phyloP scores from a whole-genome alignment of 64 coral and sea anemone genomes.

The Montipora efflorescens region DNA sequence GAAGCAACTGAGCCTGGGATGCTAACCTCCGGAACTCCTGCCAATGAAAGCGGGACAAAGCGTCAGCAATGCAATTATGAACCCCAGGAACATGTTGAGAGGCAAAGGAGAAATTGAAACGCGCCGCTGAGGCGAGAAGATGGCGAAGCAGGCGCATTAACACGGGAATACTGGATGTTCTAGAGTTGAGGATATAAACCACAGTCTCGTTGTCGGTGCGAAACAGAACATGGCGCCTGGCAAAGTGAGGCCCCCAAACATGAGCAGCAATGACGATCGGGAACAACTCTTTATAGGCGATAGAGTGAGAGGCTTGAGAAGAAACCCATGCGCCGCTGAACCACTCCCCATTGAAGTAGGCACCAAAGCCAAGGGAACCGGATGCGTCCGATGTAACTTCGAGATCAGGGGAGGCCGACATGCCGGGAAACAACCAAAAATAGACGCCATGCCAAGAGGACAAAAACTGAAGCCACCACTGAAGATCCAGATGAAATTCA shows the following conservation, averaged over 20 bases:
- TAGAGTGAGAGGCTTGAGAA: slow-evolving; percentile 12
- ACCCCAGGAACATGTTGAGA: slow-evolving; percentile 15
- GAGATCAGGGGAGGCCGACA: not conserved
- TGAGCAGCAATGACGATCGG: slow-evolving; percentile 51
- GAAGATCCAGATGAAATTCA: slow-evolving; percentile 35
- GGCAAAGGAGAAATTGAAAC: slow-evolving; percentile 50
- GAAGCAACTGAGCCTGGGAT: slow-evolving; percentile 6
- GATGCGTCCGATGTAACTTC: slow-evolving; percentile 53
- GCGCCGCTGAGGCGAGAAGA: slow-evolving; percentile 28
- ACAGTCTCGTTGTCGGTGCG: slow-evolving; percentile 38
- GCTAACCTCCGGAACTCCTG: slow-evolving; percentile 49
- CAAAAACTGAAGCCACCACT: slow-evolving; percentile 69
- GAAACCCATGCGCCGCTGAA: slow-evolving; percentile 54
- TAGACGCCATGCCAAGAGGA: slow-evolving; percentile 40
- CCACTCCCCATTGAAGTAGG: slow-evolving; percentile 22
- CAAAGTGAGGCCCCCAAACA: slow-evolving; percentile 51
- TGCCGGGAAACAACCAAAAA: slow-evolving; percentile 48
- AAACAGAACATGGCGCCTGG: slow-evolving; percentile 25
- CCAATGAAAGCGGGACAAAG: not conserved
- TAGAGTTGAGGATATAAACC: not conserved
- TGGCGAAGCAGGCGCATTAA: slow-evolving; percentile 49
- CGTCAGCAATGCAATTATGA: slow-evolving; percentile 51
- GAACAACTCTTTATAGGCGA: slow-evolving; percentile 71
- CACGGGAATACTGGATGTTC: slow-evolving; percentile 34
- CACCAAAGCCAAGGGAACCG: slow-evolving; percentile 52